These are phyloP conservation scores for Planococcus citri DNA, from an alignment of 1,140 invertebrate species.

Conservation along the genomic window DNA sequence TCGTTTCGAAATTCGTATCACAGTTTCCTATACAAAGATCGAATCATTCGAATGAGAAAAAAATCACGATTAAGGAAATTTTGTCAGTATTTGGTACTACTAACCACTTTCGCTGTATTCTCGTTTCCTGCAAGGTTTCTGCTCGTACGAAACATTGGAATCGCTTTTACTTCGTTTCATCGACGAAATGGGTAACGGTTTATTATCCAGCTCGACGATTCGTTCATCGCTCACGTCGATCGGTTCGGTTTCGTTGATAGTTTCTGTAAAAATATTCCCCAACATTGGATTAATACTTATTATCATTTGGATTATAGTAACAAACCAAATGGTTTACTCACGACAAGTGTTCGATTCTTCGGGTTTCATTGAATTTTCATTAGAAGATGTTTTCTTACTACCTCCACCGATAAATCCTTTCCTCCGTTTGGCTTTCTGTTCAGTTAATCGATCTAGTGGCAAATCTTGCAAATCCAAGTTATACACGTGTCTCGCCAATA, in stretches of 20 bases:
- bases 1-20: constrained; percentile 5
- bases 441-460: constrained; percentile 68
- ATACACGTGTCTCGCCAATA: constrained; percentile 85
- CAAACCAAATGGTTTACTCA: background rate
- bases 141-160: constrained; percentile 26
- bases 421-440: constrained; percentile 64
- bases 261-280: background rate
- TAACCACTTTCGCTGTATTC: background rate
- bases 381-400: background rate
- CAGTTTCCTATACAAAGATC: background rate
- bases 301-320: too few relatives aligned
- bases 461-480: constrained; percentile 80
- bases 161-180: constrained; percentile 40
- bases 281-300: background rate
- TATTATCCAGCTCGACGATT: constrained; percentile 19
- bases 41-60: background rate
- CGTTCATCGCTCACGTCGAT: background rate
- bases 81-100: background rate
- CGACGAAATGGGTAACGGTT: background rate
- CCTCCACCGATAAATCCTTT: constrained; percentile 30
- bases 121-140: background rate
- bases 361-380: background rate
- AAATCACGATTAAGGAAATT: background rate
- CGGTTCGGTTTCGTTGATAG: background rate
- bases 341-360: background rate